Conservation (phyloP, 2,888 invertebrate species). For the Bombylius major region DNA sequence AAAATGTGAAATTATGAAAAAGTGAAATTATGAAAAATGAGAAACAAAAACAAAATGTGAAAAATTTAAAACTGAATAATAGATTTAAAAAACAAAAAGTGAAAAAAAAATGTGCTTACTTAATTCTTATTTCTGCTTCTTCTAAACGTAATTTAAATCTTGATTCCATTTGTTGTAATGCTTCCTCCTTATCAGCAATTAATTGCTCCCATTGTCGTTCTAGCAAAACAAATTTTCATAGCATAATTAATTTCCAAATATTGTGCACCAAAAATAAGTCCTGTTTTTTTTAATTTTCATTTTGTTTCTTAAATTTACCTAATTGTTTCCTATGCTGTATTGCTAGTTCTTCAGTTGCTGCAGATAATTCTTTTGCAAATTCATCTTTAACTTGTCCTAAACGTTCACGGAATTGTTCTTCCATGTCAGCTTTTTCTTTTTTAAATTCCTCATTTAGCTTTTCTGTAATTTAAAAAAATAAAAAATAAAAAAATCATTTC, state of each 20-base stretch:
- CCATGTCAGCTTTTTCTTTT: slow-evolving; percentile 57
- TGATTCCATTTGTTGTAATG: slow-evolving; percentile 40
- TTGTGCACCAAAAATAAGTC: no score
- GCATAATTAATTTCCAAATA: not conserved
- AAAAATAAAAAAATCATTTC: no score
- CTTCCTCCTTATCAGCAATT: slow-evolving; percentile 43
- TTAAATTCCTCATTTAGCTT: slow-evolving; percentile 44
- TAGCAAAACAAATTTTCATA: slow-evolving; percentile 14
- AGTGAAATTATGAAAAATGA: no score
- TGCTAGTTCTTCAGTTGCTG: slow-evolving; percentile 47
- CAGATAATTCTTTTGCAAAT: slow-evolving; percentile 30
- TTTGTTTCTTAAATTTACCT: slow-evolving; percentile 37
- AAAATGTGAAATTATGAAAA: no score
- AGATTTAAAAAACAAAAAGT: not conserved
- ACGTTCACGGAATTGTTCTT: slow-evolving; percentile 59
- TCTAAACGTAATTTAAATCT: slow-evolving; percentile 38
- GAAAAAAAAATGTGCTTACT: slow-evolving; percentile 27
- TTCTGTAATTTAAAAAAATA: slow-evolving; percentile 11
- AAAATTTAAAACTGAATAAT: no score
- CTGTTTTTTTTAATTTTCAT: no score
- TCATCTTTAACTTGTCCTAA: slow-evolving; percentile 34
- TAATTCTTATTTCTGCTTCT: slow-evolving; percentile 36
- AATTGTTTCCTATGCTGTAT: slow-evolving; percentile 52
- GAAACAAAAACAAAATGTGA: no score
- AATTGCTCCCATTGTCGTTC: slow-evolving; percentile 44